phyloP scores from a whole-genome alignment of 2,113 vertebrate genomes.

The Cinclus mexicanus region DNA sequence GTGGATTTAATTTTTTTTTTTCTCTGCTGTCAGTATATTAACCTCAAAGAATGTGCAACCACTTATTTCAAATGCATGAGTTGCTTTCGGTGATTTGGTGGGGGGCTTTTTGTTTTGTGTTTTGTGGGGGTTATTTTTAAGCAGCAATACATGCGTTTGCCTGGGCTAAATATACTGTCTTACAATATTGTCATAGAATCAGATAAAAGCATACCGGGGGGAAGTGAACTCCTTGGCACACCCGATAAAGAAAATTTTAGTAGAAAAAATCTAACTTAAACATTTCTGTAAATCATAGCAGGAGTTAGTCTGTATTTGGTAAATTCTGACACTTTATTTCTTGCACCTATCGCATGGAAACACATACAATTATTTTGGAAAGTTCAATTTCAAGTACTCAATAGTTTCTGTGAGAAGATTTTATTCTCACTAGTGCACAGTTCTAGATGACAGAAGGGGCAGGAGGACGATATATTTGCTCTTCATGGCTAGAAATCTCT shows the following conservation, averaged over 20 bases:
- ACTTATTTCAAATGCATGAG: background rate
- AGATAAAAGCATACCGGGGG: background rate
- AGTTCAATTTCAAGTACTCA: background rate
- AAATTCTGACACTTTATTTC: background rate
- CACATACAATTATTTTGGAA: background rate
- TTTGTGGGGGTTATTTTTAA: background rate
- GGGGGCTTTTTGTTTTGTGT: background rate
- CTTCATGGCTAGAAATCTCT: slow-evolving; percentile 18
- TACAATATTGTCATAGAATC: background rate
- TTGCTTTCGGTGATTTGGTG: background rate
- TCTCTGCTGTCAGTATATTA: background rate
- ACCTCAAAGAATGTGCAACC: background rate
- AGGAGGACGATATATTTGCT: slow-evolving; percentile 6
- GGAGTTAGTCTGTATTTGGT: background rate
- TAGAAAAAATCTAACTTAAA: background rate
- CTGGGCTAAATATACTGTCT: background rate
- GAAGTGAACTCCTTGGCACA: background rate
- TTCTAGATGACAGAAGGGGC: slow-evolving; percentile 15
- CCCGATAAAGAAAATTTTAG: background rate
- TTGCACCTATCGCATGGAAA: background rate
- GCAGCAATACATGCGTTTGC: background rate
- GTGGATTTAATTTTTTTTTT: background rate
- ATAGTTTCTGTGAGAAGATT: background rate
- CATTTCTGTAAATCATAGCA: background rate
- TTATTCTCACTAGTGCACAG: background rate